phyloP scores from a whole-genome alignment of 2,888 invertebrate species.

The Xanthia icteritia region DNA sequence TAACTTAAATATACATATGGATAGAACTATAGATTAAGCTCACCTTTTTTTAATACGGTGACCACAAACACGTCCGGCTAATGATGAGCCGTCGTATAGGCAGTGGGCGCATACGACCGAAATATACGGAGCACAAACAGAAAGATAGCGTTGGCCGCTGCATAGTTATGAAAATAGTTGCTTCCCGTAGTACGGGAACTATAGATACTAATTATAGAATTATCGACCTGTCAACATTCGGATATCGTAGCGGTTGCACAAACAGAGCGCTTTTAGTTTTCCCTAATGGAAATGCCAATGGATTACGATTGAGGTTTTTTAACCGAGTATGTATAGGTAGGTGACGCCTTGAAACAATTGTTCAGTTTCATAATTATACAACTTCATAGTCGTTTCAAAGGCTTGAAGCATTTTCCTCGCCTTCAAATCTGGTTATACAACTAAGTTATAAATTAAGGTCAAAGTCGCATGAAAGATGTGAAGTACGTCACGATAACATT shows the following conservation, averaged over 20 bases:
- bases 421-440: constrained; percentile 3
- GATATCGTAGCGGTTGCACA: background rate
- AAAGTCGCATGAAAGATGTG: constrained; percentile 20
- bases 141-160: too few relatives aligned
- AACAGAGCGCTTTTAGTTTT: background rate
- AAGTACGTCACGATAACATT: background rate
- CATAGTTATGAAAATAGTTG: background rate
- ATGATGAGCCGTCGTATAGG: too few relatives aligned
- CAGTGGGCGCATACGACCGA: too few relatives aligned
- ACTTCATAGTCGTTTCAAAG: constrained; percentile 17
- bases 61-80: too few relatives aligned
- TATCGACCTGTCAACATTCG: background rate
- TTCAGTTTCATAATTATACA: background rate
- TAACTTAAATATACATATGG: too few relatives aligned
- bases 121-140: too few relatives aligned
- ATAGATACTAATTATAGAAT: background rate
- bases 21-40: too few relatives aligned
- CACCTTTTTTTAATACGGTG: too few relatives aligned
- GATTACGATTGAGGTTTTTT: background rate
- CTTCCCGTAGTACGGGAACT: background rate
- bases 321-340: too few relatives aligned
- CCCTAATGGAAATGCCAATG: background rate
- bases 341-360: background rate
- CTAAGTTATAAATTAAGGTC: constrained; percentile 3
- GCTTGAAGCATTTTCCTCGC: constrained; percentile 24